phyloP scores from a whole-genome alignment of 37 sponge, comb jelly and placozoan genomes.

The Axinella damicornis region DNA sequence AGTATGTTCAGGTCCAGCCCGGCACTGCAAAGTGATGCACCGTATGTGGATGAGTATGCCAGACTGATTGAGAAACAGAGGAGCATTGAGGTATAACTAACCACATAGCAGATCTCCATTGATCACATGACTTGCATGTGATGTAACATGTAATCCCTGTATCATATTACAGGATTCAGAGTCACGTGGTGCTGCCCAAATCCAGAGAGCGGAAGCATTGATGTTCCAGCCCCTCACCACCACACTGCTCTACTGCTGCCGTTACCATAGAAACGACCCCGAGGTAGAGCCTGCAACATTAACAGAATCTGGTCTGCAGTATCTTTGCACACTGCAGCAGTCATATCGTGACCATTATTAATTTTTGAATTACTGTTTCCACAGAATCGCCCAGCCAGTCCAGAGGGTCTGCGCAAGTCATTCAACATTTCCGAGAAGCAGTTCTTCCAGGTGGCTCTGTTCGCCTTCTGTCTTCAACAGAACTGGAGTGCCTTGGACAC shows the following conservation, averaged over 20 bases:
- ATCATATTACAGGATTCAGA: slow-evolving; percentile 12
- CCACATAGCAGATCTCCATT: not conserved
- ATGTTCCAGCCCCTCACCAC: slow-evolving; percentile 53
- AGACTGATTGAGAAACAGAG: slow-evolving; percentile 32
- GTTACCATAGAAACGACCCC: slow-evolving; percentile 5
- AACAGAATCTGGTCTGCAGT: not conserved
- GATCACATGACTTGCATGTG: slow-evolving; percentile 6
- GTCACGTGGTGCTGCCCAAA: slow-evolving; percentile 14
- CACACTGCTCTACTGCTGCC: slow-evolving; percentile 64
- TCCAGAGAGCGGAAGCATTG: not conserved
- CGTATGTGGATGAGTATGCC: slow-evolving; percentile 41
- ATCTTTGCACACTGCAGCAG: too few relatives aligned
- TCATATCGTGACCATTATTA: not conserved
- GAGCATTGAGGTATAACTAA: slow-evolving; percentile 41
- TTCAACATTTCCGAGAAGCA: slow-evolving; percentile 71
- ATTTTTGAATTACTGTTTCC: too few relatives aligned
- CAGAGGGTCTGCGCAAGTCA: slow-evolving; percentile 18
- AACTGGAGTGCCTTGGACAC: slow-evolving; percentile 52
- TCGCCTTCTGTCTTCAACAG: slow-evolving; percentile 14
- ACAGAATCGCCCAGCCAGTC: slow-evolving; percentile 37
- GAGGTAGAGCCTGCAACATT: too few relatives aligned
- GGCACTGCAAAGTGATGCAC: slow-evolving; percentile 4
- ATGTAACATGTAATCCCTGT: not conserved
- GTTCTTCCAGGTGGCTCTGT: slow-evolving; percentile 46
- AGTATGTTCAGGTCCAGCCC: slow-evolving; percentile 18